Evolutionary conservation across 2,888 invertebrate genomes (phyloP), one percentile per base, ranked within the genome.

Genomic region (Andrena flavipes): DNA sequence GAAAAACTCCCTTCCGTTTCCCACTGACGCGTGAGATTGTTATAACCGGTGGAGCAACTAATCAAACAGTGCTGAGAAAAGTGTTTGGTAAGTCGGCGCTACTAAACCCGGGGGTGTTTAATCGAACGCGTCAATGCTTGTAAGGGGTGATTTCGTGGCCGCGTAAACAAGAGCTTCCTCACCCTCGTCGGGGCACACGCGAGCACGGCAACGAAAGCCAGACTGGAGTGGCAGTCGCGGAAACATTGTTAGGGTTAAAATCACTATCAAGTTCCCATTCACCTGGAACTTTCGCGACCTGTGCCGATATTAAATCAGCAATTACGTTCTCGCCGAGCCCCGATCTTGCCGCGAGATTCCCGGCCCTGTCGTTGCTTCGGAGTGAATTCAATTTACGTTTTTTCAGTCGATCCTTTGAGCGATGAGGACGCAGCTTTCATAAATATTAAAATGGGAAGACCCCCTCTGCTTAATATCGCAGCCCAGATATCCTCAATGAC

Each of bases 71-170:
- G 6, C 26, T 10, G 26, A 42, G 63, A 35, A 48, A 42, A 59
- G 35, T 65, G 48, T 35, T 48, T 13, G n/a, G 56, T 35, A 76
- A 80, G 59, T 74, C 42, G 70, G 77, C 59, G 62, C 56, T 51
- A 20, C 48, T 62, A 20, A 83, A 74, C 65, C 67, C 68, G 59
- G 63, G 70, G 67, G 64, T 74, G 85, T 87, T 84, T 92, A 92
- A 87, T 92, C 91, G 84, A 91, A 92, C 86, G 90, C 90, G 80
- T 86, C 76, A 74, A 91, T 88, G 82, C 90, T 89, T 49, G 83
- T 82, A 56, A 42, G 86, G 87, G 70, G 80, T 81, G 70, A 87
- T 87, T 80, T 82, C 77, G 70, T 82, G 69, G 68, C 76, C 81
- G 70, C 81, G 79, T 84, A 86, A 88, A 90, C 86, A 88, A 85